A percentile compares a stretch with the other conserved stretches of the same genome.
These are phyloP conservation scores for Eptatretus atami DNA, from an alignment of 2,797 vertebrate genomes.

Conservation along the genomic window DNA sequence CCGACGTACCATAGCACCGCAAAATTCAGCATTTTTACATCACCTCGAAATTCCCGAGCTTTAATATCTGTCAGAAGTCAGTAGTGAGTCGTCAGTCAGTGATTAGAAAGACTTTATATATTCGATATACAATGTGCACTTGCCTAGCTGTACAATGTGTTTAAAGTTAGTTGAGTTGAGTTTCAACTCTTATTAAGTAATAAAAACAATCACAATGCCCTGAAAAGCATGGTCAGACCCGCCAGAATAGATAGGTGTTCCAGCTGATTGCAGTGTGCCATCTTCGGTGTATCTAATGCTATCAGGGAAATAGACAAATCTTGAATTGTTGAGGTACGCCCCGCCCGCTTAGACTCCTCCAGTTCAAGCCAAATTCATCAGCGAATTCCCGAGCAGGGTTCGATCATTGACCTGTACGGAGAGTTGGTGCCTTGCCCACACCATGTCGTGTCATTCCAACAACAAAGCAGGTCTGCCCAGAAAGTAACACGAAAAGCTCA, in stretches of 20 bases:
- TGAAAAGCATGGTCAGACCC: slow-evolving; percentile 19
- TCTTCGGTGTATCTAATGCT: slow-evolving; percentile 45
- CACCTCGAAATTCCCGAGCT: too few species aligned
- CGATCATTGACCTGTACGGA: slow-evolving; percentile 28
- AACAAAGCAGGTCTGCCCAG: slow-evolving; percentile 46
- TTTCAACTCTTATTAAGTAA: too few species aligned
- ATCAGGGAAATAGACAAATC: slow-evolving; percentile 57
- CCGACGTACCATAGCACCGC: too few species aligned
- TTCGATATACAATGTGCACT: too few species aligned
- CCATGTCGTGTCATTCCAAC: slow-evolving; percentile 70
- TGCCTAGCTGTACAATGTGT: too few species aligned
- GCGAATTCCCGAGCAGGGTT: slow-evolving; percentile 25
- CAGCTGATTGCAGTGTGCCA: slow-evolving; percentile 63
- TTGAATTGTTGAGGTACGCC: slow-evolving; percentile 46
- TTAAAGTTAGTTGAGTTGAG: too few species aligned
- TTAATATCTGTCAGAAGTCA: too few species aligned
- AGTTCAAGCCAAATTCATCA: slow-evolving; percentile 80
- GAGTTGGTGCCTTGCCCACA: slow-evolving; percentile 62
- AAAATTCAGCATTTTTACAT: too few species aligned
- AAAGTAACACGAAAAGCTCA: not conserved
- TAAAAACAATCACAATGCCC: too few species aligned
- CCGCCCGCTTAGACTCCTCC: slow-evolving; percentile 57
- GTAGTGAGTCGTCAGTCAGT: too few species aligned
- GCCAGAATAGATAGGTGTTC: slow-evolving; percentile 72
- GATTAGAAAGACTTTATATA: too few species aligned